Conservation (phyloP, 30 jellyfish, hydroid and myxozoan species). For the Haliclystus octoradiatus region DNA sequence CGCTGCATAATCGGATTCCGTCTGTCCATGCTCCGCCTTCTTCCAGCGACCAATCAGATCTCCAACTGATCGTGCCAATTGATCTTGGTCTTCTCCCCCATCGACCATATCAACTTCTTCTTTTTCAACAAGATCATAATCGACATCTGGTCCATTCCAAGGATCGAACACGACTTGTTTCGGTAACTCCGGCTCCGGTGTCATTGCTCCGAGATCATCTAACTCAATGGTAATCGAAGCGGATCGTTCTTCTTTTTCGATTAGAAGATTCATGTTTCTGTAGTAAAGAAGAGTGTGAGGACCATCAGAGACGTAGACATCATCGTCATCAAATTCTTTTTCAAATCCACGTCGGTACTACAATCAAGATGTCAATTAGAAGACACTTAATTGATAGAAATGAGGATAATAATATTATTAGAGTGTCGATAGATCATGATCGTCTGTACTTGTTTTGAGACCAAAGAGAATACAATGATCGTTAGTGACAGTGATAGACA, state of each 20-base stretch:
- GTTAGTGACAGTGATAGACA: conserved; percentile 32
- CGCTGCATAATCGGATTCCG: too few relatives aligned
- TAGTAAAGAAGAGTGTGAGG: not conserved
- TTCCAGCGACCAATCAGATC: not conserved
- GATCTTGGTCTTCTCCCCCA: not conserved
- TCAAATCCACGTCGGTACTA: not conserved
- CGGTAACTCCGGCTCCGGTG: not conserved
- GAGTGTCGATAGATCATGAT: too few relatives aligned
- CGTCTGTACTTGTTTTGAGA: not conserved
- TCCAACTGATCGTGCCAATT: too few relatives aligned
- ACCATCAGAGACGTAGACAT: not conserved
- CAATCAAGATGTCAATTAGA: too few relatives aligned
- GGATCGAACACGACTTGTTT: not conserved
- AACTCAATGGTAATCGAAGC: too few relatives aligned
- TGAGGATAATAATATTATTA: too few relatives aligned
- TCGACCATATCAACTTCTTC: not conserved
- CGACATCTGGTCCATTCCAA: not conserved
- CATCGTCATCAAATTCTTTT: not conserved
- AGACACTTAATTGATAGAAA: too few relatives aligned
- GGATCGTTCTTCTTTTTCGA: not conserved
- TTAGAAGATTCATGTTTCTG: not conserved
- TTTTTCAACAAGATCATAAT: not conserved
- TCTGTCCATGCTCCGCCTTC: not conserved
- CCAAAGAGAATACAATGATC: not conserved
- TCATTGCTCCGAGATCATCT: not conserved